Conservation (phyloP, 2,113 vertebrate species). For the Sapajus apella region DNA sequence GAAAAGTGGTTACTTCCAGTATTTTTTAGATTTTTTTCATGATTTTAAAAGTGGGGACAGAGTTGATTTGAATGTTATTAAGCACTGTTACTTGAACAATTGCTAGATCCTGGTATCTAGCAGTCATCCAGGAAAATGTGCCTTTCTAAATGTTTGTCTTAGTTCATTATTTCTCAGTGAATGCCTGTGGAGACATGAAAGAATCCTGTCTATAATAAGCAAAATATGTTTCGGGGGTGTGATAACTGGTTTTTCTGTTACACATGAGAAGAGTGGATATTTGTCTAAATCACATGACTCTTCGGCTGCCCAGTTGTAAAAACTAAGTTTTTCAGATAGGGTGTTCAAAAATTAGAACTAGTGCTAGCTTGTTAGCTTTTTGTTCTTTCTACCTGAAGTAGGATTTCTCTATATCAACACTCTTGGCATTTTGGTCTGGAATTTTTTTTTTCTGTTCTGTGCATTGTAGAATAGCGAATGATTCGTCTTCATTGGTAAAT, state of each 20-base stretch:
- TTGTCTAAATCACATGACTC: background rate
- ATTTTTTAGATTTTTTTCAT: background rate
- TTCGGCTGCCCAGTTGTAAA: background rate
- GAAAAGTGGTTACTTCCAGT: background rate
- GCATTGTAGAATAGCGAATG: accelerated
- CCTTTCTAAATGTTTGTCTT: background rate
- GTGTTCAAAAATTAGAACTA: background rate
- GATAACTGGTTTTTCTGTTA: background rate
- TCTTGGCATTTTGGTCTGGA: accelerated
- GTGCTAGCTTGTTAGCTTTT: background rate
- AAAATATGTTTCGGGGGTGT: background rate
- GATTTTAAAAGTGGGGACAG: background rate
- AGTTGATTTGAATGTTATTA: background rate
- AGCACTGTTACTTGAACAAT: background rate
- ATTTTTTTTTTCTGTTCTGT: background rate
- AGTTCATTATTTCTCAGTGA: background rate
- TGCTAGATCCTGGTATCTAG: background rate
- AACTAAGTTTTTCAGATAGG: background rate
- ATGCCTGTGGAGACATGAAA: background rate
- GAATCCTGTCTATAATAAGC: background rate
- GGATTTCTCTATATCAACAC: background rate
- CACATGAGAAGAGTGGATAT: background rate
- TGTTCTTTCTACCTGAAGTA: background rate
- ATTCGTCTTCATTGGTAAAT: accelerated
- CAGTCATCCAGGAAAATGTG: background rate